Evolutionary conservation across 2,888 invertebrate genomes (phyloP).

Genomic region (Parasteatoda lunata): DNA sequence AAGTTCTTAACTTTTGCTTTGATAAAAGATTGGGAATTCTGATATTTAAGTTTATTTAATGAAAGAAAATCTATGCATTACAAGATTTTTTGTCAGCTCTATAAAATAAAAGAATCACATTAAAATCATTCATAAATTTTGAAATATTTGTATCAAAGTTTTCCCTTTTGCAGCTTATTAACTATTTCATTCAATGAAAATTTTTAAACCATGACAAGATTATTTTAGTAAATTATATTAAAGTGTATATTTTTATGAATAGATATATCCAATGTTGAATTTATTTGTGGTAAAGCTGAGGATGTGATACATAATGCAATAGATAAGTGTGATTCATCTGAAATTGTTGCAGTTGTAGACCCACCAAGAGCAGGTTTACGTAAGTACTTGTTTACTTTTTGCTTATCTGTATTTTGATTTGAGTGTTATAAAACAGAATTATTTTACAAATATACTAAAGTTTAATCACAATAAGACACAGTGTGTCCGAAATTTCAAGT

Average conservation of each 20-base stretch:
- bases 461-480: too few relatives aligned
- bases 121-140: background rate
- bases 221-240: background rate
- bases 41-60: too few relatives aligned
- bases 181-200: background rate
- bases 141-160: background rate
- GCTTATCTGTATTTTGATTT: too few relatives aligned
- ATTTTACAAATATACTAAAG: too few relatives aligned
- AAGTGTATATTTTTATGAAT: background rate
- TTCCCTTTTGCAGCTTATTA: background rate
- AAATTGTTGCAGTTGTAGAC: slow-evolving; percentile 90
- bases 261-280: slow-evolving; percentile 82
- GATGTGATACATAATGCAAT: slow-evolving; percentile 86
- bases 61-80: too few relatives aligned
- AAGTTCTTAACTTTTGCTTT: too few relatives aligned
- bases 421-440: too few relatives aligned
- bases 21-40: too few relatives aligned
- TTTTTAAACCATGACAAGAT: too few relatives aligned
- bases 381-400: slow-evolving; percentile 76
- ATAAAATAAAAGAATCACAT: background rate
- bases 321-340: slow-evolving; percentile 77
- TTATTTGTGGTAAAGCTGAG: slow-evolving; percentile 93
- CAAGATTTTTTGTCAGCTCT: background rate
- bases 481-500: too few relatives aligned
- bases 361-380: slow-evolving; percentile 96